Evolutionary conservation across 2,888 invertebrate genomes (phyloP), one percentile per base, ranked within the genome.

Genomic region (Macrosiphum euphorbiae): DNA sequence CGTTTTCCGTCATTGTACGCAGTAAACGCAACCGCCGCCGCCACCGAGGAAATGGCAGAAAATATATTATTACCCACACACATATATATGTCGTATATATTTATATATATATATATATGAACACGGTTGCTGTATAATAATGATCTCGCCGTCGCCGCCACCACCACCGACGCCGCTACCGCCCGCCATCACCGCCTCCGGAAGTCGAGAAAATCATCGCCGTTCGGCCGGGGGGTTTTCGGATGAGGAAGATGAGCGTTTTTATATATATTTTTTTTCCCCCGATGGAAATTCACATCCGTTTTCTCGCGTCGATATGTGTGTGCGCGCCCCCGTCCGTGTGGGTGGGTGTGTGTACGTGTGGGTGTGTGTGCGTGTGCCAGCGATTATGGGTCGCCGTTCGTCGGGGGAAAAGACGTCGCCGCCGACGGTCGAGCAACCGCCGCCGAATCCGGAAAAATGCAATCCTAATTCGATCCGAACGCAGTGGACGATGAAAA

Each of bases 181-280:
- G 58, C 28, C 78, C 78, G 90, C 52, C 90, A 35, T 90, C 41
- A 85, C 91, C 91, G 91, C 91, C 91, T 91, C 91, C 91, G 91
- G 91, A 91, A 91, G 91, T 91, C 91, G 55, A 58, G 86, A 85
- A 91, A 91, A 91, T 84, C 85, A n/a, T 91, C 91, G 91, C 16
- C 88, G 85, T 58, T 91, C 55, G 55, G 55, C 85, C 58, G 52
- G 35, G 58, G 47, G 58, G 52, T 91, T 91, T 91, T 55, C 44
- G 85, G 58, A 52, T 52, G 35, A 24, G n/a, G 50, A 24, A 90
- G n/a, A 58, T 16, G 89, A 44, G 89, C 35, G 88, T 35, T 55
- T 88, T 88, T 90, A 88, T 88, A 87, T 87, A 85, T 44, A 47
- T 85, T 90, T 61, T 26, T 13, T 41, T 35, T 90, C 7, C 90